phyloP scores from a whole-genome alignment of 2,113 vertebrate species.

The Bubalus kerabau region DNA sequence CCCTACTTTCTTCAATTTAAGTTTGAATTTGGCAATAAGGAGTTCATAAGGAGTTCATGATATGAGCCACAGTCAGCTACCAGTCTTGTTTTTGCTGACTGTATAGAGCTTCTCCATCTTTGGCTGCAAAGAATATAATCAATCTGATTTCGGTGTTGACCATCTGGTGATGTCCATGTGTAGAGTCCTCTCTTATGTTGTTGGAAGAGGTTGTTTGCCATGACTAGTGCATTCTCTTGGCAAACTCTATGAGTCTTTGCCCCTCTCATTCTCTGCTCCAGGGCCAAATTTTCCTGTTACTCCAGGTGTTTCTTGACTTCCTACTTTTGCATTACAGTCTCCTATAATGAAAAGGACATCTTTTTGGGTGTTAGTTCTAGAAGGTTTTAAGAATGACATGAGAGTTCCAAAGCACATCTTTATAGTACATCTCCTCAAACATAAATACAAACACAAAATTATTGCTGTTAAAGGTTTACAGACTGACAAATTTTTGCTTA shows the following conservation, averaged over 20 bases:
- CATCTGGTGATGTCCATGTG: not conserved
- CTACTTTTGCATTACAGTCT: not conserved
- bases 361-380: not conserved
- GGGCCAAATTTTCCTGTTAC: not conserved
- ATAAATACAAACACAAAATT: not conserved
- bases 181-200: not conserved
- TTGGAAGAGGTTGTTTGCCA: not conserved
- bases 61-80: not conserved
- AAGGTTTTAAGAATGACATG: not conserved
- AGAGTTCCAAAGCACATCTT: not conserved
- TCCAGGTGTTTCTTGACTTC: not conserved
- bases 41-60: not conserved
- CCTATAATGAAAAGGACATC: not conserved
- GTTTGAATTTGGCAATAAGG: not conserved
- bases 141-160: not conserved
- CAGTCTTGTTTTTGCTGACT: not conserved
- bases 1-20: not conserved
- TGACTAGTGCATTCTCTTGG: not conserved
- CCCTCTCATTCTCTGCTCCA: not conserved
- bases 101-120: not conserved
- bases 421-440: not conserved
- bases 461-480: not conserved
- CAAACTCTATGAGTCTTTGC: not conserved
- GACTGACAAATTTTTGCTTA: not conserved
- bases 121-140: not conserved